Conservation (phyloP, 1,140 invertebrate genomes). For the Heliconius eleuchia region DNA sequence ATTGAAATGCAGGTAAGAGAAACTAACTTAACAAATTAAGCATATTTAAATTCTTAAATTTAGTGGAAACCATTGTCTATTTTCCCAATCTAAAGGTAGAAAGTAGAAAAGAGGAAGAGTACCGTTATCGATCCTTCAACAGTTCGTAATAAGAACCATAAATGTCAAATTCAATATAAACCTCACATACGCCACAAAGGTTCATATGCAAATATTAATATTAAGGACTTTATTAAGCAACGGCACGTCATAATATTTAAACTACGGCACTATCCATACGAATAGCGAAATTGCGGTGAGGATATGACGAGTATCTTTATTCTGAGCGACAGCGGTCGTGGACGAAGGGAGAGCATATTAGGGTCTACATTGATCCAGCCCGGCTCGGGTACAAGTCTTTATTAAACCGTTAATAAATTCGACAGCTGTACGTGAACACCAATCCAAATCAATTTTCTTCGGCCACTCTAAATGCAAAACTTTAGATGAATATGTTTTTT, state of each 20-base stretch:
- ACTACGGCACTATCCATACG: conserved; percentile 63
- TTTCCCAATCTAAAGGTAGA: not conserved
- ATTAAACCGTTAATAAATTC: conserved; percentile 71
- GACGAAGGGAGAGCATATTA: conserved; percentile 62
- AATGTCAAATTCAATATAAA: not conserved
- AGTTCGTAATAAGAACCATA: not conserved
- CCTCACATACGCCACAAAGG: not conserved
- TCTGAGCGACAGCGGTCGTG: conserved; percentile 63
- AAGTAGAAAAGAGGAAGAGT: not conserved
- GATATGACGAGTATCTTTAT: conserved; percentile 65
- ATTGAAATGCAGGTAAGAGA: too few relatives aligned
- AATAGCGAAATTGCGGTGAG: conserved; percentile 56
- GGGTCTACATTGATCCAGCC: conserved; percentile 56
- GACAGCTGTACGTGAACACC: conserved; percentile 49
- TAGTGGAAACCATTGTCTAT: not conserved
- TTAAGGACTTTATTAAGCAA: conserved; percentile 61
- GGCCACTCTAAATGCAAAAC: not conserved
- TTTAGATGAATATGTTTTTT: too few relatives aligned
- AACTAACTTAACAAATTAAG: not conserved
- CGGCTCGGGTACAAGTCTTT: conserved; percentile 61
- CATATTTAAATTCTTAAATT: too few relatives aligned
- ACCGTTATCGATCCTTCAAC: not conserved
- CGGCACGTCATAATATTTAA: conserved; percentile 61
- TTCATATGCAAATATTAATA: conserved; percentile 47
- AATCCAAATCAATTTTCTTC: conserved; percentile 27